Base-by-base conservation (phyloP, 2,797 vertebrate genomes). In the Anomalospiza imberbis region DNA sequence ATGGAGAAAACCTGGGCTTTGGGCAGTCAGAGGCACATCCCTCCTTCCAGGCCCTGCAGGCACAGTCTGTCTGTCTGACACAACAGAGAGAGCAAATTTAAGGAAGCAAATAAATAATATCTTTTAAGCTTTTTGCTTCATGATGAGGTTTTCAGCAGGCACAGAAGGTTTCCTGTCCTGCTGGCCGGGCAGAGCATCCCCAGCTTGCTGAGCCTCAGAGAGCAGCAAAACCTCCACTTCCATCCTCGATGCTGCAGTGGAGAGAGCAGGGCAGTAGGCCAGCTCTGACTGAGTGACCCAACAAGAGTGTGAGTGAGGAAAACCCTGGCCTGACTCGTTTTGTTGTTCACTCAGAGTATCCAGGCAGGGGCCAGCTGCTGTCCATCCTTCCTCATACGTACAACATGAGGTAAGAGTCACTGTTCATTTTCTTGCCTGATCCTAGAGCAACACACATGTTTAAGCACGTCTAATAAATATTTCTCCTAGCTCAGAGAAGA, bases 341-440 rank as follows among this genome's bases (percentile, higher is more conserved):
- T 63, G 18, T 55, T 71, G 29, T 89, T 82, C 45, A 34, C 4
- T 42, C 44, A 76, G 32, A 67, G 44, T 4, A 87, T 55, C 24
- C 7, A 7, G 62, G 45, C 74, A 84, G 36, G 66, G 78, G 9
- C 12, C 73, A 85, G 53, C 73, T 73, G 74, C 83, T 86, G 40
- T n/a, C 57, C 71, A 31, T 72, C 70, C 68, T 93, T 78, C 71
- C 65, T 88, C 82, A 62, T 71, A 78, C 66, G 79, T 86, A 75
- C n/a, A 66, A 42, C 76, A 19, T 63, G 55, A 92, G 11, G 28
- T 85, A 62, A 84, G 54, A 62, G 70, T 45, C 66, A 70, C 68
- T 62, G 20, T 4, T 83, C n/a, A 58, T 92, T 75, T 68, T 94
- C 58, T 58, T 68, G 36, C 25, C 81, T 85, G 51, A 66, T 85